Percentiles rank a stretch among this genome's conserved stretches.
Evolutionary conservation across 1,140 invertebrate genomes (phyloP).

Genomic region (Bradysia coprophila): DNA sequence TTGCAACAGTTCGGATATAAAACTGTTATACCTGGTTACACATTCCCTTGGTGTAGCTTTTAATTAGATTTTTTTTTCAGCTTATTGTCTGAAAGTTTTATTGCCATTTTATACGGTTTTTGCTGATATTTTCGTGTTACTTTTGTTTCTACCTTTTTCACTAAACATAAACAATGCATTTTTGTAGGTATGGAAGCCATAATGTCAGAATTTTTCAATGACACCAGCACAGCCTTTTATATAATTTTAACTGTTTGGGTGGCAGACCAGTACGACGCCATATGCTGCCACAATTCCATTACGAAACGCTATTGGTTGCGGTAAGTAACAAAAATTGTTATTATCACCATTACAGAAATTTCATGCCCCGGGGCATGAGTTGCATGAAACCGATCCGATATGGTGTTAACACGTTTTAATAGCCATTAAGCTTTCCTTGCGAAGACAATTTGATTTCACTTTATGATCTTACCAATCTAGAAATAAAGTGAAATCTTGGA

Average conservation of each 20-base stretch:
- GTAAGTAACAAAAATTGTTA: too few species aligned
- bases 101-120: neutral
- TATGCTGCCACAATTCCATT: conserved; percentile 91
- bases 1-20: too few species aligned
- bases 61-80: neutral
- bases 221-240: conserved; percentile 96
- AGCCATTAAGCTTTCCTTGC: too few species aligned
- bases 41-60: neutral
- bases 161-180: too few species aligned
- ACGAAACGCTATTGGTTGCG: conserved; percentile 90
- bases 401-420: too few species aligned
- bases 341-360: too few species aligned
- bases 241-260: conserved; percentile 98
- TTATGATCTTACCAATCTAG: too few species aligned
- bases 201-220: conserved; percentile 99
- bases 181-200: conserved; percentile 97
- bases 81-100: neutral
- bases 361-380: too few species aligned
- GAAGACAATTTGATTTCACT: too few species aligned
- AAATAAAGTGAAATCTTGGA: too few species aligned
- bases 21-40: too few species aligned
- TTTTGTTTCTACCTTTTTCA: neutral
- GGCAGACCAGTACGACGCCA: conserved; percentile 96
- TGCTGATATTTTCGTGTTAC: neutral
- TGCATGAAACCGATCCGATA: too few species aligned